phyloP scores from a whole-genome alignment of 2,888 invertebrate species.

The Petrolisthes manimaculis region DNA sequence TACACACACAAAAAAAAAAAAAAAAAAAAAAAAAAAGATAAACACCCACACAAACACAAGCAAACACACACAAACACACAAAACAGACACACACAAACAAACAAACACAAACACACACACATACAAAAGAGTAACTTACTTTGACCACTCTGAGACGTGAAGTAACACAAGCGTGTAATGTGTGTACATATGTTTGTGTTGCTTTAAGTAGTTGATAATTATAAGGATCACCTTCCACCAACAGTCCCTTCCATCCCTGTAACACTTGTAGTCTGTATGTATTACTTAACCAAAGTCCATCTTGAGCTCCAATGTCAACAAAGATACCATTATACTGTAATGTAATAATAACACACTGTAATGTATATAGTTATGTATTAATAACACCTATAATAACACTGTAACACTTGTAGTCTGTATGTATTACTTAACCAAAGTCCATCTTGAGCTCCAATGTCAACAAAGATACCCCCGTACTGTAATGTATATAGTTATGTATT shows the following conservation, averaged over 20 bases:
- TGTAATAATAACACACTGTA: background rate
- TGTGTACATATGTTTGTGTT: too few species aligned
- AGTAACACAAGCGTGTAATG: too few species aligned
- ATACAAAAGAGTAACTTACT: background rate
- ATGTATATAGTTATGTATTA: too few species aligned
- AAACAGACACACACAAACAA: background rate
- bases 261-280: constrained; percentile 36
- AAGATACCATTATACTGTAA: constrained; percentile 19
- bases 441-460: background rate
- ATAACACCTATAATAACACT: background rate
- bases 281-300: constrained; percentile 42
- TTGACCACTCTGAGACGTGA: too few species aligned
- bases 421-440: too few species aligned
- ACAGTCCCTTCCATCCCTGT: constrained; percentile 32
- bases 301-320: constrained; percentile 42
- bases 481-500: too few species aligned
- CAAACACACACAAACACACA: background rate
- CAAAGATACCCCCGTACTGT: constrained; percentile 37
- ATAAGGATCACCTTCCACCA: constrained; percentile 33
- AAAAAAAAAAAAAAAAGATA: too few species aligned
- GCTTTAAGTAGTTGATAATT: constrained; percentile 11
- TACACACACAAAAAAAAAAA: too few species aligned
- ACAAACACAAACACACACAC: background rate
- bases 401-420: too few species aligned
- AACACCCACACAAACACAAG: background rate